These are phyloP conservation scores for Megaceryle torquata DNA, from an alignment of 2,113 vertebrate genomes.

Conservation along the genomic window DNA sequence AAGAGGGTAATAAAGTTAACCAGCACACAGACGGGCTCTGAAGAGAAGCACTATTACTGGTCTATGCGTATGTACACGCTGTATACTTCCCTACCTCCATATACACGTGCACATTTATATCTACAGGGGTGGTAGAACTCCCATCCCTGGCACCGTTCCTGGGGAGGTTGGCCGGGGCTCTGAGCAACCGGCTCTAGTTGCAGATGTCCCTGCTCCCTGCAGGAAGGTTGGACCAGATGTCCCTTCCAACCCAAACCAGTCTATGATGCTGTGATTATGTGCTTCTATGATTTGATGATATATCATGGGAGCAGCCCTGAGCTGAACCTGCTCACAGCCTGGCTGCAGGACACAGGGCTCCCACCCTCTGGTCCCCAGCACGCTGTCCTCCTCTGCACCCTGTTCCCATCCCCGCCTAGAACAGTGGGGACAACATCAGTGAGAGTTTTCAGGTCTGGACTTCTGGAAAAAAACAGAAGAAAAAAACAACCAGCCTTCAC, in stretches of 20 bases:
- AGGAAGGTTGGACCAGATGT: background rate
- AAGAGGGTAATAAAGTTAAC: background rate
- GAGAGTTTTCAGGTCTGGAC: background rate
- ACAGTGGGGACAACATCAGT: rapidly evolving
- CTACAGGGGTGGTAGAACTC: background rate
- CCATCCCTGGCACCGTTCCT: too few relatives aligned
- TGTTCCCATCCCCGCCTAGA: background rate
- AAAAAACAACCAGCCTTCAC: background rate
- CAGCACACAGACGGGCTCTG: rapidly evolving
- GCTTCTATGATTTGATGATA: background rate
- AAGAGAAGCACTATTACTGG: background rate
- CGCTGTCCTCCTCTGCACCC: rapidly evolving
- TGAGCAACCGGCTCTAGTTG: too few relatives aligned
- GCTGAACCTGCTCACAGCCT: background rate
- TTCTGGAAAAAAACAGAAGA: background rate
- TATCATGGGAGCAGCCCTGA: background rate
- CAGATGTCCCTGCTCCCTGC: background rate
- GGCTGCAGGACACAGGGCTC: rapidly evolving
- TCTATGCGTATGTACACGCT: background rate
- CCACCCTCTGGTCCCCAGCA: rapidly evolving
- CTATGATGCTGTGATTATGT: background rate
- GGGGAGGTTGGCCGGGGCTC: too few relatives aligned
- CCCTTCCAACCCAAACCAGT: background rate
- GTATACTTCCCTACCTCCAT: too few relatives aligned
- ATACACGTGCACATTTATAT: too few relatives aligned